These are phyloP conservation scores for Pitangus sulphuratus DNA, from an alignment of 2,797 vertebrate species.

Conservation along the genomic window DNA sequence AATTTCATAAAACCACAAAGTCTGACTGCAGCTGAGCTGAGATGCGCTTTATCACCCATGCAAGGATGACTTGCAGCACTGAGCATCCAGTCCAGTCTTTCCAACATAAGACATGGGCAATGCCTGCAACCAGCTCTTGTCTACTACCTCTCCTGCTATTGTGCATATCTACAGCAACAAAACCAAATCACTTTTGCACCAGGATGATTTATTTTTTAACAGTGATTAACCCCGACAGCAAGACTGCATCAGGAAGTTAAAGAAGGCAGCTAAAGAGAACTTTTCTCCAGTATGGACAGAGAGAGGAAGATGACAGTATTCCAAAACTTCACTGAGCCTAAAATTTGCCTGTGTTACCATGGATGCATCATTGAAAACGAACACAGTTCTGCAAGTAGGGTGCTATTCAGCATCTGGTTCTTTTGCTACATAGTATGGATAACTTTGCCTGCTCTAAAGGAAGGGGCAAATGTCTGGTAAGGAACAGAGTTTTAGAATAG, in stretches of 20 bases:
- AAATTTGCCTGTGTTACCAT: neutral
- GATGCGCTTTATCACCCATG: fast-evolving
- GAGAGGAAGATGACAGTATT: neutral
- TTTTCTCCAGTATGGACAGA: neutral
- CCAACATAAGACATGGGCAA: neutral
- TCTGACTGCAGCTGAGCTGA: neutral
- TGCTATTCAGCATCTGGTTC: neutral
- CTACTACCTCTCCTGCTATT: neutral
- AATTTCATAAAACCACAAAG: neutral
- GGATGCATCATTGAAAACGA: neutral
- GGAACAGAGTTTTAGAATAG: neutral
- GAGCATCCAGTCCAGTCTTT: neutral
- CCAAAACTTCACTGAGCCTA: neutral
- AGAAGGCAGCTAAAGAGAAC: neutral
- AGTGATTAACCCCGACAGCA: neutral
- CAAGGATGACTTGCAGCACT: neutral
- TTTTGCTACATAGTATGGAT: neutral
- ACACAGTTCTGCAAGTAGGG: fast-evolving
- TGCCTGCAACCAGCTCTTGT: neutral
- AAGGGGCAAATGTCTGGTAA: neutral
- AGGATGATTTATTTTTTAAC: neutral
- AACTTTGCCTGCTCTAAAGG: neutral
- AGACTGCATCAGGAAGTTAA: neutral
- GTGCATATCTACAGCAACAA: neutral
- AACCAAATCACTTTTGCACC: neutral